Evolutionary conservation across 2,888 invertebrate genomes (phyloP), one percentile per base, ranked within the genome.

Genomic region (Meteorus cinctellus): DNA sequence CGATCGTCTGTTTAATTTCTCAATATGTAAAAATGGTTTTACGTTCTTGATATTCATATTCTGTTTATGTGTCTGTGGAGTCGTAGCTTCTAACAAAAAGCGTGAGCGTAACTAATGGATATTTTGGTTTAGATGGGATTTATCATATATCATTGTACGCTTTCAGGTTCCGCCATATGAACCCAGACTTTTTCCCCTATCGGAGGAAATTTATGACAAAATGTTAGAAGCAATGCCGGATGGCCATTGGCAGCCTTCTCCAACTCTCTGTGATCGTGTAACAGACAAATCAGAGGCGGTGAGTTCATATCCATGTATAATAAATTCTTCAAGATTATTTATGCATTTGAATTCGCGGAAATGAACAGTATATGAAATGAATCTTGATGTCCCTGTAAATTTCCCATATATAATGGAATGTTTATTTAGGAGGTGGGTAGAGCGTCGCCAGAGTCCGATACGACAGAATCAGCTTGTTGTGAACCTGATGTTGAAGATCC

Each of bases 81-180:
- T 24, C 24, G 24, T 24, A 24, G 24, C 24, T 24, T 24, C 24
- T 24, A 24, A 24, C 24, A 1, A 24, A 24, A 1, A 24, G 24
- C 24, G 24, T 24, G 24, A 24, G 24, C 24, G 24, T 24, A 24
- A 24, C 24, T 24, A 24, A 24, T 24, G 0, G 24, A 24, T 24
- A 24, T 24, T 1, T 24, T 24, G 0, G 24, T 24, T 24, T 24
- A 24, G 0, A 24, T 24, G 24, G 24, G 1, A 24, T 24, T 24
- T 24, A 24, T 60, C 12, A 60, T 27, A 4, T 12, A 60, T 27
- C 19, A 24, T n/a, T 60, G 2, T 27, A 62, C 31, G 29, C 1
- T 24, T 90, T 41, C 91, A 93, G 92, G 92, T 95, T 86, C 91
- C 93, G 80, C 96, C 96, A 14, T 96, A 94, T 89, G 95, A 96